Evolutionary conservation across 2,113 vertebrate species (phyloP).

Genomic region (Mionectes macconnelli): DNA sequence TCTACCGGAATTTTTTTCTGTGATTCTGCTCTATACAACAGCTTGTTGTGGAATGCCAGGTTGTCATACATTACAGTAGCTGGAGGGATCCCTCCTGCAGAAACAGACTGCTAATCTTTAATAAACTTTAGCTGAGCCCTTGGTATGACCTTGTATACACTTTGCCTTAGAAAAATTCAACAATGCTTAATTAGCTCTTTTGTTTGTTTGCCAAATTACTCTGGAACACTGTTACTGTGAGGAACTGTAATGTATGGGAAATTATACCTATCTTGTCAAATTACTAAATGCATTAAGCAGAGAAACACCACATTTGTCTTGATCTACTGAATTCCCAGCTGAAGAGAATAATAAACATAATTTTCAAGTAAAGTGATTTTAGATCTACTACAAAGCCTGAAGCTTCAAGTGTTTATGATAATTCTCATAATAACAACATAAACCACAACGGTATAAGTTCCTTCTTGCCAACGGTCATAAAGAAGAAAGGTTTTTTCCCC

Average conservation of each 20-base stretch:
- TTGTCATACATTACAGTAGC: conserved; percentile 23
- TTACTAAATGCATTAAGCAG: conserved; percentile 21
- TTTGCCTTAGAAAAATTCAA: conserved; percentile 24
- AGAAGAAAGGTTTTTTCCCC: neutral
- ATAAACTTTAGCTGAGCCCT: conserved; percentile 59
- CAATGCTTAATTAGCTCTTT: conserved; percentile 45
- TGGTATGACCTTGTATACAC: conserved; percentile 23
- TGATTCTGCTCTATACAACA: neutral
- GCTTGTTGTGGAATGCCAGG: conserved; percentile 12
- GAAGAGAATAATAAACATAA: conserved; percentile 24
- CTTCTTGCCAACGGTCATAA: neutral
- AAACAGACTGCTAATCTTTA: conserved; percentile 54
- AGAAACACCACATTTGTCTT: conserved; percentile 3
- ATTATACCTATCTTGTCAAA: conserved; percentile 36
- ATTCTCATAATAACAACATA: neutral
- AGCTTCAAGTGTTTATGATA: neutral
- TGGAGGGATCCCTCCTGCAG: conserved; percentile 19
- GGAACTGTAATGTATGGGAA: conserved; percentile 3
- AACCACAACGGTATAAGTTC: neutral
- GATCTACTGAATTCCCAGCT: conserved; percentile 37
- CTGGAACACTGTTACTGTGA: neutral
- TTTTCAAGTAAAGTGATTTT: conserved; percentile 52
- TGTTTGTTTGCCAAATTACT: conserved; percentile 39
- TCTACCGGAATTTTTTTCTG: neutral
- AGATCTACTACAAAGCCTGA: neutral